Evolutionary conservation across 2,113 vertebrate genomes (phyloP), one percentile per base, ranked within the genome.

Genomic region (Psittacara wagleri): DNA sequence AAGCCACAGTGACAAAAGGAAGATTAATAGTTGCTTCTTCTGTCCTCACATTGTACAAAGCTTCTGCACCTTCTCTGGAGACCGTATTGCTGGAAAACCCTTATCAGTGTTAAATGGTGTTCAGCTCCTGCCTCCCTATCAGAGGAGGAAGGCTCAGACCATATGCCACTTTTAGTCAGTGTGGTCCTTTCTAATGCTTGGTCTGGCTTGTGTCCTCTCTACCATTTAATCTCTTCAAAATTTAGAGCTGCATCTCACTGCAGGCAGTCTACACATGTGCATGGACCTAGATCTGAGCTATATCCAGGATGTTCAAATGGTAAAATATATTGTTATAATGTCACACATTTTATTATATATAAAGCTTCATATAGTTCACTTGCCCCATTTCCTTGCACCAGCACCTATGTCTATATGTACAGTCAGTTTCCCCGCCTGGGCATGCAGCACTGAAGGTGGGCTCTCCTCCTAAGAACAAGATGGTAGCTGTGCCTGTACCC

Each of bases 361-460:
- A 6, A 9, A 51, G 13, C 14, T 55, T 22, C 28, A 12, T 33
- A 18, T 18, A 27, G 9, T 16, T 59, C 39, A 52, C 13, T 15
- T 27, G 29, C 11, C 72, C 35, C 7, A 1, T 43, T 68, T 39
- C 31, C 31, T 61, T 82, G 44, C 39, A 61, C 16, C 13, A 20
- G 41, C 39, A 46, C 20, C 1, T 48, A 13, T 0, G 8, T 48
- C 31, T 31, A 17, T 27, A 12, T 29, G 1, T n/a, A 41, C 59
- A n/a, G 33, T n/a, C 0, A 1, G 55, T 27, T 59, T 59, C 64
- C 18, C 51, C 0, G 0, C 8, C 43, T 0, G 3, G 11, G 48
- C 4, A 0, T 27, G 48, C 19, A 27, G 54, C 4, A 1, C 54
- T 15, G n/a, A 29, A 33, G 37, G 33, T 46, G 54, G 39, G 29